Evolutionary conservation across 2,888 invertebrate species (phyloP).

Genomic region (Cephus runcator): DNA sequence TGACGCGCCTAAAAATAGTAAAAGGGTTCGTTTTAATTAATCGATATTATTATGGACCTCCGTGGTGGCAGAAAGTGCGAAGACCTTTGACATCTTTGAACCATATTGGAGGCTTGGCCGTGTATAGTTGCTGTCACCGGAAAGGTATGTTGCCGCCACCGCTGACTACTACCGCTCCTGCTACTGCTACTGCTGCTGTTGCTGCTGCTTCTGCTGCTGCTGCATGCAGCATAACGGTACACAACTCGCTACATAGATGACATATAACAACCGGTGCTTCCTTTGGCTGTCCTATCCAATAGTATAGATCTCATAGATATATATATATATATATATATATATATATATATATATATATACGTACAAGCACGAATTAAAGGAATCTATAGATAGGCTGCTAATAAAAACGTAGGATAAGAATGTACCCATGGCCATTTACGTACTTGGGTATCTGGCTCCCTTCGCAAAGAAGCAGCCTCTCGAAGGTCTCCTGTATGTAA

Average conservation of each 20-base stretch:
- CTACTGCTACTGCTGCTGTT: not conserved
- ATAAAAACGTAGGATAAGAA: not conserved
- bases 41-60: conserved; percentile 8
- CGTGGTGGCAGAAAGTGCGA: conserved; percentile 15
- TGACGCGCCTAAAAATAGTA: not conserved
- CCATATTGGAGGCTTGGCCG: conserved; percentile 40
- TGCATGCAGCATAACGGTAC: not conserved
- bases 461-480: not conserved
- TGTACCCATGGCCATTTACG: not conserved
- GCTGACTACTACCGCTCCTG: not conserved
- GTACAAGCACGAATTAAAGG: not conserved
- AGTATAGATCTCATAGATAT: not conserved
- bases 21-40: not conserved
- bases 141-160: conserved; percentile 26
- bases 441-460: not conserved
- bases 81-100: conserved; percentile 36
- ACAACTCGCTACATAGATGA: not conserved
- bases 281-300: not conserved
- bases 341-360: not conserved
- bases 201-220: not conserved
- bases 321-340: no score
- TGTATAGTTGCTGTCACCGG: conserved; percentile 26
- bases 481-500: not conserved
- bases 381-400: not conserved
- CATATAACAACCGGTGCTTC: not conserved